Evolutionary conservation across 2,888 invertebrate genomes (phyloP).

Genomic region (Chrysolina americana): DNA sequence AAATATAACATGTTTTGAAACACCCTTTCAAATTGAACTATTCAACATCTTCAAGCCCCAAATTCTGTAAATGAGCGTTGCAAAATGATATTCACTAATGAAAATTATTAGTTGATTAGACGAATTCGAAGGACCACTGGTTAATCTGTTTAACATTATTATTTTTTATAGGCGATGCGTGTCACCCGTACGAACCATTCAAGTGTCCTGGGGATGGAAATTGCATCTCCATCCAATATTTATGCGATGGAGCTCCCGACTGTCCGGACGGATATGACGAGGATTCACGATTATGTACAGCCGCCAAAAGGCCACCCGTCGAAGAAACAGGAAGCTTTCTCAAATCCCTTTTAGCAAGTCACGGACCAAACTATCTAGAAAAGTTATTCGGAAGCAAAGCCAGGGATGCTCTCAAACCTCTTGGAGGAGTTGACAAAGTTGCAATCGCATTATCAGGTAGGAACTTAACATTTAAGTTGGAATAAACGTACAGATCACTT

Average conservation of each 20-base stretch:
- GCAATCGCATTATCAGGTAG: constrained; percentile 95
- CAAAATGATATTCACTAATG: too few relatives aligned
- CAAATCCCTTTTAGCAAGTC: constrained; percentile 93
- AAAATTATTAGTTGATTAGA: too few relatives aligned
- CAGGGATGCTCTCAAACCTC: constrained; percentile 88
- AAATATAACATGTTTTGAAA: too few relatives aligned
- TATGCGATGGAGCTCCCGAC: constrained; percentile 95
- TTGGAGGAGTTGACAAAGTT: constrained; percentile 96
- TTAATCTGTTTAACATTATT: neutral
- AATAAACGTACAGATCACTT: neutral
- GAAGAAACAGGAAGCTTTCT: constrained; percentile 97
- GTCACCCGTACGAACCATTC: constrained; percentile 97
- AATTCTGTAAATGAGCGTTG: too few relatives aligned
- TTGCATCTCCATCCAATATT: constrained; percentile 96
- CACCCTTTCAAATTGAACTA: too few relatives aligned
- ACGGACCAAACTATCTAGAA: constrained; percentile 96
- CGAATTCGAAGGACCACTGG: too few relatives aligned
- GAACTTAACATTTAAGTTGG: constrained; percentile 33
- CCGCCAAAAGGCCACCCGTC: constrained; percentile 96
- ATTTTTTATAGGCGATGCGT: constrained; percentile 75
- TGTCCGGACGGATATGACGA: constrained; percentile 97
- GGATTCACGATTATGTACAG: constrained; percentile 94
- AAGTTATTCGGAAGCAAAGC: constrained; percentile 97
- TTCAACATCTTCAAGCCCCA: too few relatives aligned
- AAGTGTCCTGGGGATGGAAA: constrained; percentile 94